Evolutionary conservation across 2,888 invertebrate species (phyloP), one percentile per base, ranked within the genome.

Genomic region (Philereme vetulata): DNA sequence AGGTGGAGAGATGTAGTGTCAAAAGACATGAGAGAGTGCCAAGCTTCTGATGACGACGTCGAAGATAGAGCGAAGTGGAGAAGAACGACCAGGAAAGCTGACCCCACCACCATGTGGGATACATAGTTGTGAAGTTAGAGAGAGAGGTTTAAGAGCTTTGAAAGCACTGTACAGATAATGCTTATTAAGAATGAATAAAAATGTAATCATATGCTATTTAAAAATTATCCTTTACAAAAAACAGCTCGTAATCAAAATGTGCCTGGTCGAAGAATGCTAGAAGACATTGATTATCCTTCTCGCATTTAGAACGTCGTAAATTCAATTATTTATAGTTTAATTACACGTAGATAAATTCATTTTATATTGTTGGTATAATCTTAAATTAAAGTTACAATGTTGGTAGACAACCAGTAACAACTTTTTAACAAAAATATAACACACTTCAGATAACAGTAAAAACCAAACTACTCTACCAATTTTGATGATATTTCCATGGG

Each of bases 241-340:
- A 49, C 49, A 46, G 51, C 36, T 60, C 56, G 52, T 60, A 51
- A 64, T 53, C 36, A 32, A 48, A 11, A 36, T 6, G 11, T 44
- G 52, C 36, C 60, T 62, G 58, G 53, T 52, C 38, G 59, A 53
- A 47, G 40, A 46, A 54, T 33, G 33, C 11, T 21, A 21, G 9
- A 46, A 52, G 38, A 38, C 40, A 42, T 60, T 56, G 49, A 36
- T 56, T 54, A 40, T 46, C 53, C 44, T 57, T 59, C 59, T 35
- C 48, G 40, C 56, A 50, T 66, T 59, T 62, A 65, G 46, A 56
- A 61, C 58, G 48, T 61, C 58, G 65, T 68, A 65, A 67, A 54
- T 67, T 58, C 42, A 21, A 47, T 44, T 46, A 56, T 64, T 66
- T 56, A 66, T 62, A 46, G 61, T 56, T 56, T 51, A 45, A 57